These are phyloP conservation scores for Acinonyx jubatus DNA, from an alignment of 2,113 vertebrate species.

Conservation along the genomic window DNA sequence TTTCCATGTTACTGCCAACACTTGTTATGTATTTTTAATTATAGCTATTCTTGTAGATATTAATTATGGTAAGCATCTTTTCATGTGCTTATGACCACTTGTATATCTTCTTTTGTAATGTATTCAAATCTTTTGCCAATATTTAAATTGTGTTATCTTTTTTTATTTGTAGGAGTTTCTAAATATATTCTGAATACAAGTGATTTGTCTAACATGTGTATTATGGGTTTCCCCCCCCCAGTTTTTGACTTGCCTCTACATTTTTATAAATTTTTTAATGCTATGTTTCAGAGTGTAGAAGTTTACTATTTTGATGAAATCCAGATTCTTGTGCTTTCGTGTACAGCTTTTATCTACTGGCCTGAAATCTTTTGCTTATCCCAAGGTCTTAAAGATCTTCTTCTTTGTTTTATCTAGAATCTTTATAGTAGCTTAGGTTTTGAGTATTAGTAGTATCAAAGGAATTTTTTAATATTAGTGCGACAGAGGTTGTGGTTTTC, in stretches of 20 bases:
- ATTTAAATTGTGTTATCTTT: neutral
- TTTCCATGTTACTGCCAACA: neutral
- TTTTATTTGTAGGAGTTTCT: neutral
- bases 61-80: neutral
- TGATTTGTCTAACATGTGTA: neutral
- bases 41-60: neutral
- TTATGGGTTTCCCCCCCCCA: neutral
- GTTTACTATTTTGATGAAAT: neutral
- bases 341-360: neutral
- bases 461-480: neutral
- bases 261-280: neutral
- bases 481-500: neutral
- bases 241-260: neutral
- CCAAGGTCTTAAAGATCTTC: neutral
- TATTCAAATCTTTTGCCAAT: neutral
- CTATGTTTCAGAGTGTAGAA: neutral
- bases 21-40: neutral
- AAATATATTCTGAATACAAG: neutral
- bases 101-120: neutral
- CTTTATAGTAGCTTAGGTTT: neutral
- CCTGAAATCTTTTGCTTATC: neutral
- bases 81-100: neutral
- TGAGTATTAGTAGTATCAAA: neutral
- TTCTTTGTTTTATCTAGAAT: neutral
- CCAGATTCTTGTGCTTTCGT: neutral